Evolutionary conservation across 1,140 invertebrate genomes (phyloP).

Genomic region (Coenobita brevimanus): DNA sequence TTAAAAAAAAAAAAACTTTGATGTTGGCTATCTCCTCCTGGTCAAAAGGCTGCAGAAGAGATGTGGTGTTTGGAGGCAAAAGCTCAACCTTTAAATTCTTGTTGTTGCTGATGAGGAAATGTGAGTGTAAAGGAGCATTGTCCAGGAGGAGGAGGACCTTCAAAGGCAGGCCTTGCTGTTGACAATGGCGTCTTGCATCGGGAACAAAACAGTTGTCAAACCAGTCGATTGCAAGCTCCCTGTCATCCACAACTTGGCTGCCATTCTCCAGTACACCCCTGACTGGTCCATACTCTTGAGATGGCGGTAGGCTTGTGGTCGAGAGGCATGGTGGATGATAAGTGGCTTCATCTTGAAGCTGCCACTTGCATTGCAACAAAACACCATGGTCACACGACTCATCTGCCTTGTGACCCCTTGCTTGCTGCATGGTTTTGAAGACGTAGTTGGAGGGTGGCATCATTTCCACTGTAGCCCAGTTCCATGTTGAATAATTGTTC

Average conservation of each 20-base stretch:
- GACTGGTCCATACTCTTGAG: neutral
- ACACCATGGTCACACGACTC: neutral
- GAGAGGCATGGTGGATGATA: neutral
- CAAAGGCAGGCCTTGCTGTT: neutral
- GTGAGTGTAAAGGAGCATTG: neutral
- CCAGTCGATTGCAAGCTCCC: neutral
- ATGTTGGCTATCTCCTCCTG: neutral
- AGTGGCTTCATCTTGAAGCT: slow-evolving; percentile 2
- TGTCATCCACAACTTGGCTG: too few species aligned
- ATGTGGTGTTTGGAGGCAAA: too few species aligned
- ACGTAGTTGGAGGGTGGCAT: neutral
- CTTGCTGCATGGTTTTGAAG: neutral
- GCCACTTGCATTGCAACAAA: neutral
- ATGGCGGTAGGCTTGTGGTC: neutral
- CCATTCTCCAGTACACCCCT: neutral
- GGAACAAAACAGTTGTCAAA: neutral
- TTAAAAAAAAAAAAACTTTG: neutral
- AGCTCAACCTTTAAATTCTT: neutral
- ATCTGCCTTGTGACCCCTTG: neutral
- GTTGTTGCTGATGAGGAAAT: neutral
- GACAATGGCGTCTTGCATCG: neutral
- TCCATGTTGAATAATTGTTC: slow-evolving; percentile 7
- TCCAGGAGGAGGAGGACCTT: neutral
- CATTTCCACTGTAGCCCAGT: neutral
- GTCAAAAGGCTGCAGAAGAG: too few species aligned